Base-by-base conservation (phyloP, 2,113 vertebrate genomes). In the Willisornis vidua region DNA sequence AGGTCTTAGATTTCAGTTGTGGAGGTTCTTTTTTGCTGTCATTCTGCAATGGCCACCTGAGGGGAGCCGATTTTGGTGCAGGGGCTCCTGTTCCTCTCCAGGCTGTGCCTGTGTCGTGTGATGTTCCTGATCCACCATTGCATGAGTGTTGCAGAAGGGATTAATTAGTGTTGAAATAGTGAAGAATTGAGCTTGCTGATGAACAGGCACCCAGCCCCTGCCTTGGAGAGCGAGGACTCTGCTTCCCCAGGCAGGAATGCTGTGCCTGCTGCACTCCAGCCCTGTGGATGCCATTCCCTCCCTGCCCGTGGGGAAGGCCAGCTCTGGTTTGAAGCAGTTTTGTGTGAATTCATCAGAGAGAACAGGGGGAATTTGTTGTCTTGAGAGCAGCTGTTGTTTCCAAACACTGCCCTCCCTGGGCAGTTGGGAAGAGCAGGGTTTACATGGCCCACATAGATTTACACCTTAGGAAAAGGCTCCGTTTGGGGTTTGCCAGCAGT, bases 211-310 rank as follows among this genome's bases (percentile, higher is more conserved):
- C 28, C 25, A 29, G 58, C 8, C n/a, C 39, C 6, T 35, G 85
- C 19, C 62, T 37, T 9, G 19, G 55, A 70, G 79, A 70, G 37
- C 0, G 3, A 55, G 65, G 45, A 25, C 1, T 1, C n/a, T 25
- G 46, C 71, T 66, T 46, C 14, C 35, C n/a, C 35, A 12, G 31
- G 72, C 33, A 49, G 1, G 1, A 7, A 7, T 8, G 37, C 33
- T 0, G 0, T 19, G 54, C 77, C n/a, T 4, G 49, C 45, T 28
- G 45, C 19, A 5, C 58, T 88, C 0, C 12, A 35, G 33, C 39
- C n/a, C 52, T 71, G 43, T 17, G 4, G 24, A 48, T 78, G 73
- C 66, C 18, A 17, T 29, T 49, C 14, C 4, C 61, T 58, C 23
- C 46, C 58, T 82, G 87, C 43, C 43, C 1, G 0, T 3, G 59